These are phyloP conservation scores for Phorcus lineatus DNA, from an alignment of 2,888 invertebrate species.

Conservation along the genomic window DNA sequence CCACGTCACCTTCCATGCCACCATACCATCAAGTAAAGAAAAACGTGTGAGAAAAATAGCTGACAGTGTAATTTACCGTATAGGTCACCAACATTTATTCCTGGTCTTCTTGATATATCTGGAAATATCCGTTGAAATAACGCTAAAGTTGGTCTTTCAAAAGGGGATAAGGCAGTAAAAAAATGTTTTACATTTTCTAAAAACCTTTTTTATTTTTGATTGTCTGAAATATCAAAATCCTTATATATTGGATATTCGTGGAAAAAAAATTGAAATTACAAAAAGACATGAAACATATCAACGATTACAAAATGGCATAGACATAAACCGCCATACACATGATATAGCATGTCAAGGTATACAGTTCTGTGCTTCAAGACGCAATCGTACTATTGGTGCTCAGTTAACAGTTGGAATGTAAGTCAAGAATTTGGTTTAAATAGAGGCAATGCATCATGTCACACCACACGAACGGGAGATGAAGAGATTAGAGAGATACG, in stretches of 20 bases:
- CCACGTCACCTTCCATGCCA: too few species aligned
- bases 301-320: not conserved
- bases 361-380: not conserved
- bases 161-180: too few species aligned
- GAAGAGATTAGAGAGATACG: not conserved
- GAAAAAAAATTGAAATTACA: too few species aligned
- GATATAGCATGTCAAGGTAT: not conserved
- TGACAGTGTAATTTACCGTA: not conserved
- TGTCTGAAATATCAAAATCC: too few species aligned
- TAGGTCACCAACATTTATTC: conserved; percentile 14
- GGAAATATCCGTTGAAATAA: not conserved
- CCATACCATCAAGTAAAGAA: too few species aligned
- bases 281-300: too few species aligned
- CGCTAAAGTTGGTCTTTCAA: not conserved
- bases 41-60: too few species aligned
- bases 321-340: not conserved
- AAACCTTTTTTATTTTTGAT: too few species aligned
- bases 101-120: conserved; percentile 1
- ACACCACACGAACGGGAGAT: not conserved
- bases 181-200: too few species aligned
- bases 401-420: too few species aligned
- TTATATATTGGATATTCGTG: too few species aligned
- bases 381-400: not conserved
- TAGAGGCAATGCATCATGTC: not conserved
- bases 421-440: too few species aligned